Evolutionary conservation across 2,113 vertebrate genomes (phyloP).

Genomic region (Terrapene triunguis): DNA sequence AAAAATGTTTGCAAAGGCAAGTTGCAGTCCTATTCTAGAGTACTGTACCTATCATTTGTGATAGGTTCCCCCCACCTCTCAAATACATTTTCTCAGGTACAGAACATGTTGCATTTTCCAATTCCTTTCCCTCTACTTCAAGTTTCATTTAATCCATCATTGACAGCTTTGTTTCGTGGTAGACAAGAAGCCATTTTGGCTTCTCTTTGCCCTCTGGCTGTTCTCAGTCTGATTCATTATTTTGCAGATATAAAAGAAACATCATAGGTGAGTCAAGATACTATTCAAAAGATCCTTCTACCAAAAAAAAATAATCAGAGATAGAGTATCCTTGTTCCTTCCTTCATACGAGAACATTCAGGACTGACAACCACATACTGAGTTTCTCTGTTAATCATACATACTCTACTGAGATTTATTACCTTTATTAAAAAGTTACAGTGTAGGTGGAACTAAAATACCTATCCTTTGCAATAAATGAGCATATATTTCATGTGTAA

Average conservation of each 20-base stretch:
- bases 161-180: constrained; percentile 21
- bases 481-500: constrained; percentile 64
- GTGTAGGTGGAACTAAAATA: constrained; percentile 62
- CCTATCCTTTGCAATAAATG: constrained; percentile 60
- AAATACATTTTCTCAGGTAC: neutral
- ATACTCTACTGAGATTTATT: constrained; percentile 59
- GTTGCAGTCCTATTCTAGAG: neutral
- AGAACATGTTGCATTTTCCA: neutral
- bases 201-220: neutral
- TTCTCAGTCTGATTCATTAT: constrained; percentile 28
- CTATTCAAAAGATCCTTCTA: constrained; percentile 45
- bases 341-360: constrained; percentile 48
- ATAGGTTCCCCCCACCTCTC: neutral
- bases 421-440: constrained; percentile 63
- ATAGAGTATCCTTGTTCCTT: constrained; percentile 69
- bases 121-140: neutral
- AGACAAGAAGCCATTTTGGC: constrained; percentile 35
- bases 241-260: constrained; percentile 43
- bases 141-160: constrained; percentile 6
- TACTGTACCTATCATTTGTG: neutral
- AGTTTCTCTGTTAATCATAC: constrained; percentile 67
- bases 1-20: neutral
- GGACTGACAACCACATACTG: constrained; percentile 57
- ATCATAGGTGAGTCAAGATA: constrained; percentile 36
- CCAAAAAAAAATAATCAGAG: constrained; percentile 59